Base-by-base conservation (phyloP, 2,113 vertebrate species). In the Takifugu flavidus region DNA sequence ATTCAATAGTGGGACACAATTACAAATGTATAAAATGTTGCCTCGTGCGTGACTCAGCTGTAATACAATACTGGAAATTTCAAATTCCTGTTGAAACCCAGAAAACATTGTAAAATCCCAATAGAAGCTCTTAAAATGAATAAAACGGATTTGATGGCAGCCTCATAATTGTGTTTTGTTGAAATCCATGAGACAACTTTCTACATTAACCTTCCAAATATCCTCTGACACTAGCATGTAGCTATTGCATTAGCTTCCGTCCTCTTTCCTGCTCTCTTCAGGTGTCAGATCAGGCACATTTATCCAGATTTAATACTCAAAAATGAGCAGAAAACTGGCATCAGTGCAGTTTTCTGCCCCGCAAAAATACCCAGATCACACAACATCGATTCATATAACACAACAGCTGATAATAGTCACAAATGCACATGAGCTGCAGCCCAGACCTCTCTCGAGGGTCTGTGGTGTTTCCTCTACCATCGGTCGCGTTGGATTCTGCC, bases 141-240 rank as follows among this genome's bases (percentile, higher is more conserved):
- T 49, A 49, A 49, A 49, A n/a, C 7, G 15, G 7, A 6, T 49
- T 15, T 20, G 47, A n/a, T 20, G 47, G 4, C 47, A 49, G 44
- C 25, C 49, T 5, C 11, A 68, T 44, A 6, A 59, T 58, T 68
- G 29, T 56, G 43, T 52, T 13, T 57, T 64, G 59, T 61, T 70
- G 12, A 49, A 45, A 20, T 45, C 49, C 12, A n/a, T 25, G 25
- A 44, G 28, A 65, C 2, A 77, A 55, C 27, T 15, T 12, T 29
- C 13, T 4, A 49, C 49, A 58, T 2, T 31, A 14, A 46, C 52
- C 46, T 54, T 13, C 13, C 8, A 62, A 55, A 49, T 45, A 42
- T 39, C 3, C 15, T 53, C 7, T 0, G 5, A 45, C 31, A 13
- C 29, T 6, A 4, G 20, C 49, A 49, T 46, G 47, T 29, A 49